These are phyloP conservation scores for Calliphora vicina DNA, from an alignment of 1,140 invertebrate genomes.

Conservation along the genomic window DNA sequence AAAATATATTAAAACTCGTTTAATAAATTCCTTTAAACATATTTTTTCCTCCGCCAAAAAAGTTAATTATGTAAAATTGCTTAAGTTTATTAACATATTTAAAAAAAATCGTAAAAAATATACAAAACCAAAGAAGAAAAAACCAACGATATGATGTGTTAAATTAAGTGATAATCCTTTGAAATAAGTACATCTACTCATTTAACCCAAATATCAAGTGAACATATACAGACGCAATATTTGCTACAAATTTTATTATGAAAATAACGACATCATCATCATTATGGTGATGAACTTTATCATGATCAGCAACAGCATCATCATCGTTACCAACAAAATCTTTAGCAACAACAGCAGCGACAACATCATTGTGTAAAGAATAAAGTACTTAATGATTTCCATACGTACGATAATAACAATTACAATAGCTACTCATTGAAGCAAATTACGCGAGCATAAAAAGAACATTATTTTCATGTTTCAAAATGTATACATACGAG, in stretches of 20 bases:
- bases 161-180: slow-evolving; percentile 8
- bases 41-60: no score
- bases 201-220: neutral
- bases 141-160: neutral
- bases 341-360: no score
- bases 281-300: neutral
- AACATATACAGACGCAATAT: no score
- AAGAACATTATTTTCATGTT: neutral
- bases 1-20: no score
- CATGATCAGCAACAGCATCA: neutral
- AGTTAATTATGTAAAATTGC: no score
- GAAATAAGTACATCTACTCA: neutral
- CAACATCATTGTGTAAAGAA: neutral
- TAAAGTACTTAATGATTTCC: no score
- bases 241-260: no score
- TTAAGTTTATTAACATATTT: no score
- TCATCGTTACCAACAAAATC: neutral
- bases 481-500: neutral
- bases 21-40: no score
- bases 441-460: neutral
- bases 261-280: neutral
- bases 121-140: neutral
- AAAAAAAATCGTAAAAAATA: no score
- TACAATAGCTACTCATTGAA: slow-evolving; percentile 1
- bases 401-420: neutral